phyloP scores from a whole-genome alignment of 2,797 vertebrate genomes.

The Ibycter americanus region DNA sequence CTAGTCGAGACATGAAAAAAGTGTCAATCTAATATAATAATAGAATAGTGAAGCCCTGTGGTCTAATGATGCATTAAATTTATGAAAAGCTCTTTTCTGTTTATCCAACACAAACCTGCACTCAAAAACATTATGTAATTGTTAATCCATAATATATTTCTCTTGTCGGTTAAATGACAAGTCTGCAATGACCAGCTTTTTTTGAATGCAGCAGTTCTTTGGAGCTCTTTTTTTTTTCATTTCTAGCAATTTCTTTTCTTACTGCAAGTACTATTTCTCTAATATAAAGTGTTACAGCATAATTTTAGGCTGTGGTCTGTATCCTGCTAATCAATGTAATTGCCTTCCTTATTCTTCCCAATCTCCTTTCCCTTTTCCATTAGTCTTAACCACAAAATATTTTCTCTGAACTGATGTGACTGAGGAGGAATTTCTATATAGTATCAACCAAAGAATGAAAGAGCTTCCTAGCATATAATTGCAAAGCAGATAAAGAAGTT shows the following conservation, averaged over 20 bases:
- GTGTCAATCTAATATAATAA: background rate
- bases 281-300: background rate
- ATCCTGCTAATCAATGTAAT: conserved; percentile 17
- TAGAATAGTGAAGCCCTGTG: background rate
- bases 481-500: background rate
- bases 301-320: conserved; percentile 2
- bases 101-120: background rate
- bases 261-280: background rate
- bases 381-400: background rate
- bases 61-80: background rate
- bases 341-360: background rate
- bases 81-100: background rate
- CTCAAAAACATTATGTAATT: background rate
- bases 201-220: background rate
- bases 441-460: background rate
- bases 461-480: background rate
- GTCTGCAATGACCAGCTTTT: background rate
- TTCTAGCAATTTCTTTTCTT: background rate
- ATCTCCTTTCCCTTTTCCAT: background rate
- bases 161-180: background rate
- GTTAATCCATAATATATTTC: background rate
- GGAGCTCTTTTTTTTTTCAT: background rate
- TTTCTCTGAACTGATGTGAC: background rate
- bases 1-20: background rate
- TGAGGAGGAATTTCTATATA: background rate